A percentile compares a stretch with the other conserved stretches of the same genome.
These are phyloP conservation scores for Osmerus mordax DNA, from an alignment of 2,113 vertebrate species.

Conservation along the genomic window DNA sequence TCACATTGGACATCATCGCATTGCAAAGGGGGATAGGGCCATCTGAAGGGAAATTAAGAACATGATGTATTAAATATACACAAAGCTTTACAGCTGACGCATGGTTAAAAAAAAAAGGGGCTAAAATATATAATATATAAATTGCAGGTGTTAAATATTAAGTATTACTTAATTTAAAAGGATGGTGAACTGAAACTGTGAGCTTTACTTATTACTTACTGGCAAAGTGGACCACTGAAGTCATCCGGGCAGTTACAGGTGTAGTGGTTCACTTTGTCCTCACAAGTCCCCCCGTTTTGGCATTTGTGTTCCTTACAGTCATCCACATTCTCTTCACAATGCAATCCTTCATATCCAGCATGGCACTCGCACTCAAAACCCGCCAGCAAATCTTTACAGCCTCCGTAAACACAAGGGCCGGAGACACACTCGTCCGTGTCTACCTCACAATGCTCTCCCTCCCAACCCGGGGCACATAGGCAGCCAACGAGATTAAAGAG, in stretches of 20 bases:
- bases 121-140: no score
- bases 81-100: no score
- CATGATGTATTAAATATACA: background rate
- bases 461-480: constrained; percentile 78
- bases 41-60: constrained; percentile 63
- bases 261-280: constrained; percentile 74
- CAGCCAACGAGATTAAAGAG: constrained; percentile 81
- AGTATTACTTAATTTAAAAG: background rate
- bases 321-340: constrained; percentile 78
- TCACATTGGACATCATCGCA: constrained; percentile 79
- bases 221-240: constrained; percentile 76
- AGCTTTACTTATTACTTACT: constrained; percentile 70
- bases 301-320: constrained; percentile 79
- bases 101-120: no score
- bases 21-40: constrained; percentile 73
- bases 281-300: constrained; percentile 76
- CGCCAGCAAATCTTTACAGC: constrained; percentile 72
- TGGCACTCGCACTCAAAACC: constrained; percentile 81
- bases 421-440: constrained; percentile 79
- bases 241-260: constrained; percentile 74
- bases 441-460: constrained; percentile 74
- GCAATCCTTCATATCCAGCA: constrained; percentile 74
- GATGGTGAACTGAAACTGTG: background rate
- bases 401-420: constrained; percentile 77
- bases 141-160: background rate